Base-by-base conservation (phyloP, 2,888 invertebrate genomes). In the Drosophila nigritarsus region DNA sequence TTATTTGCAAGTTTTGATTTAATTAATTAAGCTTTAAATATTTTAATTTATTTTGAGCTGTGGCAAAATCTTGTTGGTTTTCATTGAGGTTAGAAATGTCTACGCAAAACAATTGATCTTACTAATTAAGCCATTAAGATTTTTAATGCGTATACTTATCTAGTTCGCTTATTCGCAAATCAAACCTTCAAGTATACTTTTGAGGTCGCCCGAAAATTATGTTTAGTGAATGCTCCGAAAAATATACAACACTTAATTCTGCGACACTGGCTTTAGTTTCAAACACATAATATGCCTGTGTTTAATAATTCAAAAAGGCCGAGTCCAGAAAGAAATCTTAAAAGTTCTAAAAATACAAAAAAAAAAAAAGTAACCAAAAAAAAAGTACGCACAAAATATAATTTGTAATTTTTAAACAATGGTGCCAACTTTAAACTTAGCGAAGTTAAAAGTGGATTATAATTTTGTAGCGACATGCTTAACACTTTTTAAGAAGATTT, bases 181-280 rank as follows among this genome's bases (percentile, higher is more conserved):
- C 5, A 40, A 18, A 48, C 5, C 1, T 34, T 20, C 1, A 1
- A 50, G 20, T 15, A 38, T 48, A 48, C 60, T 45, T 62, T 59
- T 45, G 20, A 18, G 29, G 49, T 45, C 24, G 8, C 1, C 1
- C 24, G 4, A 24, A 24, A 45, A 45, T 24, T 0, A 24, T 45
- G 2, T 8, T 24, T 30, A 30, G 15, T 20, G 6, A 20, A 32
- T 11, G 2, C 48, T 29, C 74, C 38, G 15, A 38, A 70, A 53
- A 51, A 29, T 75, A 65, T 61, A 38, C 74, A 54, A 45, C 56
- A 38, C 32, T 38, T 11, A 54, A 27, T 42, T 50, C n/a, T 3
- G 29, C 0, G 7, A 53, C 42, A 42, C 1, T 18, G 9, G 32
- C 30, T 55, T 7, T n/a, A 55, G 24, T n/a, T 5, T 6, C 15